A percentile compares a stretch with the other conserved stretches of the same genome.
Evolutionary conservation across 2,113 vertebrate species (phyloP).

Genomic region (Struthio camelus): DNA sequence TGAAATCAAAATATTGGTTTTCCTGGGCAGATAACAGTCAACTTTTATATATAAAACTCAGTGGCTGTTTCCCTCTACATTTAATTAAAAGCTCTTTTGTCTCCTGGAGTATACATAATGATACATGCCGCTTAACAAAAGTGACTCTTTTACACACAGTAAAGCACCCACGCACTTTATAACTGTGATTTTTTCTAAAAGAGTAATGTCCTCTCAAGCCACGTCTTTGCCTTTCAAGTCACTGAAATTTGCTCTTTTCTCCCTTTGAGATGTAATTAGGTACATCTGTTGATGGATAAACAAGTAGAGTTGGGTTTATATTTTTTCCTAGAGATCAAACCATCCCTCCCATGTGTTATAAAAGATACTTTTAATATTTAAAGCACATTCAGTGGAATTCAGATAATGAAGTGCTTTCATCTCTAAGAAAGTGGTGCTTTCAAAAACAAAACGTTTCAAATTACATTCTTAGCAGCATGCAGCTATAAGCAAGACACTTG

Average conservation of each 20-base stretch:
- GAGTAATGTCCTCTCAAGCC: not conserved
- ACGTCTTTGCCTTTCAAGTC: slow-evolving; percentile 54
- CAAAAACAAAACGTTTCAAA: slow-evolving; percentile 67
- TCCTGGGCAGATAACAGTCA: not conserved
- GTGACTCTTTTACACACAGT: not conserved
- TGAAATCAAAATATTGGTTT: slow-evolving; percentile 4
- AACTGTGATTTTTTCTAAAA: slow-evolving; percentile 1
- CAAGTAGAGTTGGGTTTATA: slow-evolving; percentile 50
- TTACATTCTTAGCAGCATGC: slow-evolving; percentile 14
- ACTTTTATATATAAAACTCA: not conserved
- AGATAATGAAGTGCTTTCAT: slow-evolving; percentile 73
- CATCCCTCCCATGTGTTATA: slow-evolving; percentile 49
- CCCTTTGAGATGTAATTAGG: slow-evolving; percentile 71
- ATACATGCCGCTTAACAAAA: not conserved
- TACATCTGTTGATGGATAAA: slow-evolving; percentile 75
- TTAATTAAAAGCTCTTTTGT: slow-evolving; percentile 29
- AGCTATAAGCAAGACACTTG: slow-evolving; percentile 15
- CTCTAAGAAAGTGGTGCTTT: slow-evolving; percentile 50
- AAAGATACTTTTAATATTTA: slow-evolving; percentile 73
- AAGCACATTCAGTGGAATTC: slow-evolving; percentile 62
- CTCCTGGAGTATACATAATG: not conserved
- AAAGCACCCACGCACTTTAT: not conserved
- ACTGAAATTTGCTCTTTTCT: slow-evolving; percentile 37
- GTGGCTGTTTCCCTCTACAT: not conserved
- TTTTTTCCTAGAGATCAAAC: slow-evolving; percentile 53